Percentiles rank a stretch among this genome's conserved stretches.
phyloP scores from a whole-genome alignment of 92 coral and sea anemone genomes.

The Micromussa lordhowensis region DNA sequence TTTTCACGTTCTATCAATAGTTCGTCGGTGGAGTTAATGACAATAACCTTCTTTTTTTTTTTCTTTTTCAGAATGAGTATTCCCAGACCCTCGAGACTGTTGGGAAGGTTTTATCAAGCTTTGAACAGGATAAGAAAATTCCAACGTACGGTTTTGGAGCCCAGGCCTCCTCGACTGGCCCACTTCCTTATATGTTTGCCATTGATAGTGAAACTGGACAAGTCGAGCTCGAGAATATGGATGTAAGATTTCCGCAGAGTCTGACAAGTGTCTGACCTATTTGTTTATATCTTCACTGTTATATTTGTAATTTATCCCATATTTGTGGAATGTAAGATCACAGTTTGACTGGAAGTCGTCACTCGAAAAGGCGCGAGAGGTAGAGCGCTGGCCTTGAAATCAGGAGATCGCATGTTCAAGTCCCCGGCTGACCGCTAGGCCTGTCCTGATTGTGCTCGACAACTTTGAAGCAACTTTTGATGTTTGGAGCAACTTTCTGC shows the following conservation, averaged over 20 bases:
- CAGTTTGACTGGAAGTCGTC: background rate
- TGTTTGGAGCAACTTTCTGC: too few species aligned
- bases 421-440: too few species aligned
- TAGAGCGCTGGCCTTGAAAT: too few species aligned
- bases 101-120: slow-evolving; percentile 83
- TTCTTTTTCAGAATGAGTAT: slow-evolving; percentile 83
- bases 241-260: slow-evolving; percentile 48
- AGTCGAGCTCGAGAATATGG: slow-evolving; percentile 69
- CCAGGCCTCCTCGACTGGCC: slow-evolving; percentile 44
- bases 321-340: background rate
- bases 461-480: too few species aligned
- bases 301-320: background rate
- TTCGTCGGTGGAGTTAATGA: background rate
- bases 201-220: slow-evolving; percentile 59
- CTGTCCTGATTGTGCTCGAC: too few species aligned
- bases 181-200: slow-evolving; percentile 81
- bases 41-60: background rate
- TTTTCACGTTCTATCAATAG: too few species aligned
- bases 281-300: background rate
- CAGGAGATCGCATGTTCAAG: too few species aligned
- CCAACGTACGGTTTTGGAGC: slow-evolving; percentile 96
- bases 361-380: too few species aligned
- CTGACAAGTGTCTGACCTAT: background rate
- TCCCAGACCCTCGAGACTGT: slow-evolving; percentile 72
- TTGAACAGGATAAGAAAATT: slow-evolving; percentile 72